A percentile compares a stretch with the other conserved stretches of the same genome.
Evolutionary conservation across 2,888 invertebrate genomes (phyloP).

Genomic region (Hylaea fasciaria): DNA sequence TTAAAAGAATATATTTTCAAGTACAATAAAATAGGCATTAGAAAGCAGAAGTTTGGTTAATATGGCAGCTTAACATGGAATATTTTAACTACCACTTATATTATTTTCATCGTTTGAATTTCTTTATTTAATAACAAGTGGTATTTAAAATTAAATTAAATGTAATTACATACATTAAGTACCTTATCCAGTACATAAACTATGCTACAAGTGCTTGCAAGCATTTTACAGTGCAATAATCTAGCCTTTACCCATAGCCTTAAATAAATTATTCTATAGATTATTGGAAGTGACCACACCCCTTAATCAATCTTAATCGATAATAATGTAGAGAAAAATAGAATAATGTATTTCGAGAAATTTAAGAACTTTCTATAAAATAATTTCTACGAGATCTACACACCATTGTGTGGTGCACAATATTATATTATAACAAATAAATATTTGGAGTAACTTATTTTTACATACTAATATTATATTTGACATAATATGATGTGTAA

Average conservation of each 20-base stretch:
- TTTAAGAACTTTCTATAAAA: constrained; percentile 32
- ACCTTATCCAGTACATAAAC: constrained; percentile 37
- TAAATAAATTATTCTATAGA: constrained; percentile 27
- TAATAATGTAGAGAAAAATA: background rate
- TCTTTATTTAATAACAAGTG: constrained; percentile 20
- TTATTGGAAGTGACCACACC: constrained; percentile 39
- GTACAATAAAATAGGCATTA: constrained; percentile 65
- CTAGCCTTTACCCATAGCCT: constrained; percentile 39
- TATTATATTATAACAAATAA: constrained; percentile 12
- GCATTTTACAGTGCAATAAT: constrained; percentile 51
- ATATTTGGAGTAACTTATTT: background rate
- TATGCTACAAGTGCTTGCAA: constrained; percentile 50
- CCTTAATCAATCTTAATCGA: constrained; percentile 26
- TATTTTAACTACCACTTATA: constrained; percentile 44
- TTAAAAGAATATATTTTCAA: constrained; percentile 13
- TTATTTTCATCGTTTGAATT: background rate
- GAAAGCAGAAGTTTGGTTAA: constrained; percentile 65
- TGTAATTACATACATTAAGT: constrained; percentile 44
- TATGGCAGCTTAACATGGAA: constrained; percentile 51
- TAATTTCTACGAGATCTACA: constrained; percentile 56
- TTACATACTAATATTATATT: constrained; percentile 1
- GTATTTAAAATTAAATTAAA: constrained; percentile 45
- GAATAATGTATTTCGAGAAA: constrained; percentile 39
- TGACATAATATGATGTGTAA: constrained; percentile 14
- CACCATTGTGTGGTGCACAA: constrained; percentile 23